Percentiles rank a stretch among this genome's conserved stretches.
These are phyloP conservation scores for Hemicentrotus pulcherrimus DNA, from an alignment of 35 echinoderm and acorn worm species.

Conservation along the genomic window DNA sequence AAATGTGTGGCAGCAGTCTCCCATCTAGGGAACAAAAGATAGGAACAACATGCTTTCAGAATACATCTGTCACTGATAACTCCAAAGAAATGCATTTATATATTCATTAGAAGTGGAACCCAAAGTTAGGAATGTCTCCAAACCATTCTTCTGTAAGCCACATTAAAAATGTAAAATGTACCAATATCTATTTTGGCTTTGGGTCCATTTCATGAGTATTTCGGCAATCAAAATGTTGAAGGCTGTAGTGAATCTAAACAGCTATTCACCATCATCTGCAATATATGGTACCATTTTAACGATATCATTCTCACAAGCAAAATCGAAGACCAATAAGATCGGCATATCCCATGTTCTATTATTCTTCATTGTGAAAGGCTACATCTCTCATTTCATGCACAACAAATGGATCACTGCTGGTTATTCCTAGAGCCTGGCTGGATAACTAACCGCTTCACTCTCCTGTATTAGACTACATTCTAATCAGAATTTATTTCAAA, in stretches of 20 bases:
- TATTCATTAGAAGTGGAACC: neutral
- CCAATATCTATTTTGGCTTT: too few species aligned
- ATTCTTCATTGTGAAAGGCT: conserved; percentile 83
- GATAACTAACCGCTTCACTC: conserved; percentile 83
- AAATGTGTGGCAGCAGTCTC: conserved; percentile 73
- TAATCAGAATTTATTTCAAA: conserved; percentile 21
- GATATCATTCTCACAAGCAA: too few species aligned
- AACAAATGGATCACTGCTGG: conserved; percentile 89
- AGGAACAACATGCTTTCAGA: neutral
- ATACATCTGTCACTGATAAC: neutral
- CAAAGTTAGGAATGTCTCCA: neutral
- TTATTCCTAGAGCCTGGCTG: conserved; percentile 75
- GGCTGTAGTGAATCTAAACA: too few species aligned
- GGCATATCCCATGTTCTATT: neutral
- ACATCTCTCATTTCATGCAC: conserved; percentile 94
- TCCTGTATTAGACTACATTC: conserved; percentile 85
- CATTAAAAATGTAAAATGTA: too few species aligned
- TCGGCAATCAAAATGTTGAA: too few species aligned
- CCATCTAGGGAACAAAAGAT: conserved; percentile 55
- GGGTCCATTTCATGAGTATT: too few species aligned
- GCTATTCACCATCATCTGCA: too few species aligned
- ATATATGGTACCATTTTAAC: too few species aligned
- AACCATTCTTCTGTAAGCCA: too few species aligned
- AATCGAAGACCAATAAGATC: too few species aligned
- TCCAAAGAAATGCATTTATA: neutral